Evolutionary conservation across 2,113 vertebrate genomes (phyloP).

Genomic region (Hemibagrus wyckioides): DNA sequence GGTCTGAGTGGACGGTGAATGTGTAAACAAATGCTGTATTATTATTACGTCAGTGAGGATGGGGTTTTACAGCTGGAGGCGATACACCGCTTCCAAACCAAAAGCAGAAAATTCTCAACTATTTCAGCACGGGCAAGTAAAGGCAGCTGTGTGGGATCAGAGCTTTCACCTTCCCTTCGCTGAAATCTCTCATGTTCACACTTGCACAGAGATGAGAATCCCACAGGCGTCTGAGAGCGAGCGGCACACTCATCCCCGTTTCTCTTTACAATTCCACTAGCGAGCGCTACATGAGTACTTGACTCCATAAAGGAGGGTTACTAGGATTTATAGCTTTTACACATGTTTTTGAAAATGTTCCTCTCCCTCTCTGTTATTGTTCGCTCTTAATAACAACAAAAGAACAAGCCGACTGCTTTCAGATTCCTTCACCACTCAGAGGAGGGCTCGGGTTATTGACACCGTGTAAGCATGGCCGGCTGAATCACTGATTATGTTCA

Average conservation of each 20-base stretch:
- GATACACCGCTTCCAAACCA: background rate
- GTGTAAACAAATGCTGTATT: slow-evolving; percentile 31
- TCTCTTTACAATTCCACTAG: slow-evolving; percentile 17
- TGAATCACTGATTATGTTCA: slow-evolving; percentile 25
- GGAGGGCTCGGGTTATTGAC: background rate
- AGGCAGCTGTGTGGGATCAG: slow-evolving; percentile 9
- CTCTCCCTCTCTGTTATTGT: background rate
- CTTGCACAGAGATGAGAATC: slow-evolving; percentile 31
- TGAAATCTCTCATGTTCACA: slow-evolving; percentile 26
- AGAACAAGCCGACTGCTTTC: slow-evolving; percentile 32
- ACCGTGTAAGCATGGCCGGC: background rate
- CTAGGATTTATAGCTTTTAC: slow-evolving; percentile 41
- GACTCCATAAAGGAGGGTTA: slow-evolving; percentile 21
- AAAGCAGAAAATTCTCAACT: background rate
- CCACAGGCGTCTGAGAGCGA: background rate
- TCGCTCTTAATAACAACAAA: slow-evolving; percentile 21
- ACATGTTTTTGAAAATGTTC: slow-evolving; percentile 10
- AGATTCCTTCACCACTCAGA: slow-evolving; percentile 10
- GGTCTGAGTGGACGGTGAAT: slow-evolving; percentile 5
- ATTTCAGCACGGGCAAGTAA: background rate
- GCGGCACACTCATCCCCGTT: background rate
- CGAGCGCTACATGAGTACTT: slow-evolving; percentile 27
- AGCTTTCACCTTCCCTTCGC: background rate
- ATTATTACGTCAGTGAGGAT: background rate
- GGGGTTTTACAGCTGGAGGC: background rate